Percentiles rank a stretch among this genome's conserved stretches.
Evolutionary conservation across 2,888 invertebrate species (phyloP).

Genomic region (Automeris io): DNA sequence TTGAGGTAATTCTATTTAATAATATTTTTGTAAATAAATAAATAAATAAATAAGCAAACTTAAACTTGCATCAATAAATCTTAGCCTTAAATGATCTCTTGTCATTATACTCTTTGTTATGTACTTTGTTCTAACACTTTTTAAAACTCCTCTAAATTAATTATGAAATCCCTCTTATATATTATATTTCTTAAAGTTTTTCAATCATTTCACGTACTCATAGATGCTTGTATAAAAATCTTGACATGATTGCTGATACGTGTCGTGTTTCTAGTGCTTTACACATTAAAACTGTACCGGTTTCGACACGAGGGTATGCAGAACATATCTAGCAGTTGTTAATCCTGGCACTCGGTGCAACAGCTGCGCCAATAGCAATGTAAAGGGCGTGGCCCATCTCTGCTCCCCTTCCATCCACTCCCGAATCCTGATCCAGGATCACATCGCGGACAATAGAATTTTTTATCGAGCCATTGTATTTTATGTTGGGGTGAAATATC

Average conservation of each 20-base stretch:
- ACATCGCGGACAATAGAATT: slow-evolving; percentile 70
- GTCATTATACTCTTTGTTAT: too few species aligned
- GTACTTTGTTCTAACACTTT: too few species aligned
- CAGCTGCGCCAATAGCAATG: slow-evolving; percentile 77
- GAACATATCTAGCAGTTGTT: slow-evolving; percentile 32
- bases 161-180: too few species aligned
- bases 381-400: slow-evolving; percentile 60
- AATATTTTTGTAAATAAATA: neutral
- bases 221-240: too few species aligned
- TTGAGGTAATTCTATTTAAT: too few species aligned
- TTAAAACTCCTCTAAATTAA: too few species aligned
- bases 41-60: neutral
- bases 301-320: slow-evolving; percentile 17
- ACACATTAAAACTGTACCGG: neutral
- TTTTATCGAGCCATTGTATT: slow-evolving; percentile 69
- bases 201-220: too few species aligned
- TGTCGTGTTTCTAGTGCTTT: too few species aligned
- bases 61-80: neutral
- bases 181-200: too few species aligned
- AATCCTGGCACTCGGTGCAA: slow-evolving; percentile 49
- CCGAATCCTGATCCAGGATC: slow-evolving; percentile 62
- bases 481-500: slow-evolving; percentile 72
- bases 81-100: neutral
- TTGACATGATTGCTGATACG: too few species aligned
- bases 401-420: slow-evolving; percentile 35